Base-by-base conservation (phyloP, 2,113 vertebrate genomes). In the Abramis brama region DNA sequence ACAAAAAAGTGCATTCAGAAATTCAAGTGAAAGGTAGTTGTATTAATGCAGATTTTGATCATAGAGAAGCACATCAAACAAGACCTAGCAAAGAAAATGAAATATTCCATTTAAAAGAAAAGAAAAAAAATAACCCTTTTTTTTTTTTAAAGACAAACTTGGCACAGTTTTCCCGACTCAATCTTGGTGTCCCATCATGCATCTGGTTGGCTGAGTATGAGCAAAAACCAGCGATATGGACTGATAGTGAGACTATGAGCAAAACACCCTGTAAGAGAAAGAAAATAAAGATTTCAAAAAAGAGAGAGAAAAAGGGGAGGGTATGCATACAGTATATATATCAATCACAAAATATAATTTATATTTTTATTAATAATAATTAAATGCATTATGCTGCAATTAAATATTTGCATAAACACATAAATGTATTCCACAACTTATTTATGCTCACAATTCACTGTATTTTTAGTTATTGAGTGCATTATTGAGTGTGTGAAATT, bases 121-220 rank as follows among this genome's bases (percentile, higher is more conserved):
- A 39, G 47, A 55, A 84, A 79, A 74, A 60, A 74, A 39, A 3
- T 50, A 15, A 71, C 30, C 30, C 3, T 33, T 33, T 30, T 9
- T 45, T 52, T 66, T 60, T 25, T 39, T 39, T 7, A 91, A 89
- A 93, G 93, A 82, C 94, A 95, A 95, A 94, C 89, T 94, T 93
- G 92, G 93, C 94, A 95, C 94, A 94, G 93, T 95, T 94, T 95
- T 93, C 83, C 92, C 89, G 70, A 92, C 77, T 79, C 92, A 87
- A 91, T 89, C 91, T 75, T 78, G 47, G 76, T 86, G 90, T 88
- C 82, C 79, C 77, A 88, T 80, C 86, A 87, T 45, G 50, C 85
- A 81, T 71, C 82, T 78, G 68, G 21, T 64, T 30, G 57, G 64
- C 66, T 47, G 64, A 71, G 50, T 30, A 36, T 47, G 88, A 88